Evolutionary conservation across 2,797 vertebrate genomes (phyloP), one percentile per base, ranked within the genome.

Genomic region (Labroides dimidiatus): DNA sequence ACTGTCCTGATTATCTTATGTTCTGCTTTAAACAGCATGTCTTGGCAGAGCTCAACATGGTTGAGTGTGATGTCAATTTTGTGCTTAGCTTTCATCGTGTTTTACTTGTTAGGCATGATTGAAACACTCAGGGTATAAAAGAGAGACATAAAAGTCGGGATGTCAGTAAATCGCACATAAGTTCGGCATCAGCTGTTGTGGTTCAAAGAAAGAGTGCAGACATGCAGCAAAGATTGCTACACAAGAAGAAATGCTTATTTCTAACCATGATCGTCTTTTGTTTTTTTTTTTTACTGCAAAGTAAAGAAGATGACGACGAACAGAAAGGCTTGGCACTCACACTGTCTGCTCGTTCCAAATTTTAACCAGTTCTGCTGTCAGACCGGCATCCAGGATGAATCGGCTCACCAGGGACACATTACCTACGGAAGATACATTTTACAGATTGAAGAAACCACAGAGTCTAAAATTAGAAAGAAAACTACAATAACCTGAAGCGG

Each of bases 301-400:
- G 37, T 45, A 15, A 69, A 68, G 4, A 14, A 39, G 33, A 44
- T 23, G 10, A 33, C 21, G 16, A 37, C 17, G 17, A 51, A 39
- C 44, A 57, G 15, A 49, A 27, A 6, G 19, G 9, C 66, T 51
- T 75, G 43, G 84, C 78, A 95, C 98, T 96, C 90, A 99, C 98
- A 95, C 84, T 27, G 90, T 89, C 77, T 96, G 90, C 62, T 96
- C 95, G 70, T 91, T 97, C 98, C 98, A 99, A 50, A 95, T 86
- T 78, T 94, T 91, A 43, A 93, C 95, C 78, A 99, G 95, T 24
- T 98, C 96, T 81, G 92, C 90, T 51, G 98, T 98, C 88, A 99
- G 93, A 59, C 95, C 96, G 27, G 98, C 98, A 81, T 99, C 98
- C 80, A 99, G 84, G 68, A 99, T 93, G 73, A 97, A 87, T 80